phyloP scores from a whole-genome alignment of 2,113 vertebrate genomes.

The Copsychus sechellarum region DNA sequence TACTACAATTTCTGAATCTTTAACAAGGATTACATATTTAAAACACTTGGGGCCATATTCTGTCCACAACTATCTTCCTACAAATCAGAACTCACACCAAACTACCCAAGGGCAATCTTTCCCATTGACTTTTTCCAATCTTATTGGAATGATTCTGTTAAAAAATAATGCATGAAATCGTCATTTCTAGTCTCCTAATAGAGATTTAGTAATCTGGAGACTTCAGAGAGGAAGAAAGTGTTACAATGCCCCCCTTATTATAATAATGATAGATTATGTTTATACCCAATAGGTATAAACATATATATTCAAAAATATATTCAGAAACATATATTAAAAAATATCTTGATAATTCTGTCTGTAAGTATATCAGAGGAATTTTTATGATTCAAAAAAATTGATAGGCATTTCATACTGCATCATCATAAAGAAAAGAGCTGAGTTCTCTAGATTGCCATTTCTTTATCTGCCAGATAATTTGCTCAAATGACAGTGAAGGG shows the following conservation, averaged over 20 bases:
- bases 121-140: not conserved
- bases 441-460: not conserved
- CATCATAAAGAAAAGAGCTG: not conserved
- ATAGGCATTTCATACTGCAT: not conserved
- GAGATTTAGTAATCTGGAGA: not conserved
- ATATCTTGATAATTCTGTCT: not conserved
- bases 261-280: not conserved
- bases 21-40: not conserved
- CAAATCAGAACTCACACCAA: not conserved
- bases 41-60: not conserved
- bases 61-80: not conserved
- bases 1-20: conserved; percentile 47
- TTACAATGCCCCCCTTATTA: not conserved
- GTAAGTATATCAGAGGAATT: not conserved
- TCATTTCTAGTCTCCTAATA: not conserved
- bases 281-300: not conserved
- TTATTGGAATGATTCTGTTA: not conserved
- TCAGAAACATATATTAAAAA: not conserved
- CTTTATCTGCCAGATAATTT: not conserved
- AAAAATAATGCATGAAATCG: not conserved
- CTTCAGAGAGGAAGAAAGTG: not conserved
- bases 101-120: accelerated
- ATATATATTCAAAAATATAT: not conserved
- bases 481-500: not conserved
- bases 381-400: not conserved